phyloP scores from a whole-genome alignment of 2,888 invertebrate species.

The Stegophylla sp. region DNA sequence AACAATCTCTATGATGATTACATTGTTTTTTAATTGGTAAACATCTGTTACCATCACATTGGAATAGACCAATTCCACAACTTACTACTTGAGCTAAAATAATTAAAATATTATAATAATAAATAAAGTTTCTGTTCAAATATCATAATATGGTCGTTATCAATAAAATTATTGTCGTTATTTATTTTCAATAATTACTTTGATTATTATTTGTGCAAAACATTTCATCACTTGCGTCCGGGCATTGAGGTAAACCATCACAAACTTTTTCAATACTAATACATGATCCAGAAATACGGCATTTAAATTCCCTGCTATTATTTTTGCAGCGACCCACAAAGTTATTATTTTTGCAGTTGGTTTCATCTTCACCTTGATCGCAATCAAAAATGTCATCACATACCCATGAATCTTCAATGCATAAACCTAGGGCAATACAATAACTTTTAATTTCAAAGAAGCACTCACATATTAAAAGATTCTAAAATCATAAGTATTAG shows the following conservation, averaged over 20 bases:
- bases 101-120: neutral
- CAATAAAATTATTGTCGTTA: too few relatives aligned
- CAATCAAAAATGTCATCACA: conserved; percentile 73
- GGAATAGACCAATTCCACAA: conserved; percentile 69
- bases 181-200: conserved; percentile 15
- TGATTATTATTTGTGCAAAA: conserved; percentile 60
- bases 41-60: conserved; percentile 71
- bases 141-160: too few relatives aligned
- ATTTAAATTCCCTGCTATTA: conserved; percentile 68
- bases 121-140: too few relatives aligned
- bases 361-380: conserved; percentile 71
- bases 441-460: neutral
- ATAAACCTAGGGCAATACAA: conserved; percentile 66
- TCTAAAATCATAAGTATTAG: conserved; percentile 64
- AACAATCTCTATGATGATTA: conserved; percentile 75
- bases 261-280: conserved; percentile 68
- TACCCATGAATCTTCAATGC: conserved; percentile 71
- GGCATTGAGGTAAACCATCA: conserved; percentile 68
- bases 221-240: conserved; percentile 69
- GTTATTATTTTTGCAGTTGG: conserved; percentile 65
- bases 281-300: conserved; percentile 72
- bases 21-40: conserved; percentile 71
- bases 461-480: conserved; percentile 1
- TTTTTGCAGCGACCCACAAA: conserved; percentile 61
- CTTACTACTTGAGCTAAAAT: conserved; percentile 65